phyloP scores from a whole-genome alignment of 2,113 vertebrate species.

The Tursiops truncatus region DNA sequence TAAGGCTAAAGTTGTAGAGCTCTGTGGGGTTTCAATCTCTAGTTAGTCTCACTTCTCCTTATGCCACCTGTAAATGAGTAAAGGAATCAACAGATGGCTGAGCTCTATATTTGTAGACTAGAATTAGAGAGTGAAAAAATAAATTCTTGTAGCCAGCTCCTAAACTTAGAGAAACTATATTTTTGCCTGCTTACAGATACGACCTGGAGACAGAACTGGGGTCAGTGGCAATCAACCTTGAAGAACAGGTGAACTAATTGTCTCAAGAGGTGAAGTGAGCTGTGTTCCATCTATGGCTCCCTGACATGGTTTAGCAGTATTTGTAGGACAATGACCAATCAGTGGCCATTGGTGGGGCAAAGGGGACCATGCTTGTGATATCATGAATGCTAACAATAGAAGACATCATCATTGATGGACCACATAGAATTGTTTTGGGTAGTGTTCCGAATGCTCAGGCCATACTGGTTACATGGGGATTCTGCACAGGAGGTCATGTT shows the following conservation, averaged over 20 bases:
- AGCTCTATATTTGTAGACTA: slow-evolving; percentile 57
- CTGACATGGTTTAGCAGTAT: background rate
- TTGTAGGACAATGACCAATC: background rate
- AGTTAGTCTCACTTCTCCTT: slow-evolving; percentile 39
- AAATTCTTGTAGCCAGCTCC: background rate
- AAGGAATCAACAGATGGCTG: slow-evolving; percentile 59
- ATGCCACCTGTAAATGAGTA: slow-evolving; percentile 55
- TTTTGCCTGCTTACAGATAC: background rate
- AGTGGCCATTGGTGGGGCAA: background rate
- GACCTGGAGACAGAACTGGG: background rate
- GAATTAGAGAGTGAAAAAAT: background rate
- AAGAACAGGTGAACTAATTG: slow-evolving; percentile 4
- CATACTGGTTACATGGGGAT: background rate
- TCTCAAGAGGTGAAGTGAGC: background rate
- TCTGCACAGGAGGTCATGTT: background rate
- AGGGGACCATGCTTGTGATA: background rate
- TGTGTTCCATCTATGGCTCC: background rate
- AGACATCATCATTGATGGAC: background rate
- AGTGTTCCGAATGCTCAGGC: background rate
- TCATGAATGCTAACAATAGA: background rate
- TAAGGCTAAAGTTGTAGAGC: background rate
- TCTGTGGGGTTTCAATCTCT: background rate
- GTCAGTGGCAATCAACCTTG: background rate
- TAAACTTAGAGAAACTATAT: background rate
- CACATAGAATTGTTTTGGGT: background rate